Base-by-base conservation (phyloP, 2,888 invertebrate species). In the Coelinius sp. region DNA sequence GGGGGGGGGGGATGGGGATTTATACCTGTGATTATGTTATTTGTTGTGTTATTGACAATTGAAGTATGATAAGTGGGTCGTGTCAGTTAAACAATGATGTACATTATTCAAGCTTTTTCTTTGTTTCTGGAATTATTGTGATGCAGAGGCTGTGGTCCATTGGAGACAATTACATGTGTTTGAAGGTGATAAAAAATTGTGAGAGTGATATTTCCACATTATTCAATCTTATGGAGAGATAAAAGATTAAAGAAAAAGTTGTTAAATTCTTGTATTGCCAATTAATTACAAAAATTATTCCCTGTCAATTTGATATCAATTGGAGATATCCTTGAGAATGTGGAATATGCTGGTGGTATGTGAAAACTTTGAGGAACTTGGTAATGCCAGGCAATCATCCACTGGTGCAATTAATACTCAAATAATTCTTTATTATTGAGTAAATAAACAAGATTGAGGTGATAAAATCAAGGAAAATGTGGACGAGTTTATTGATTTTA, bases 81-180 rank as follows among this genome's bases (percentile, higher is more conserved):
- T 65, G 44, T 4, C 14, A 46, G 56, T 46, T 56, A 17, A 12
- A 35, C 17, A 27, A 25, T 24, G 65, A 67, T 24, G 17, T 71
- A 22, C 35, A 41, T n/a, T 24, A 10, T 25, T 14, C 20, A 17
- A 14, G 6, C 46, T 24, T 27, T 25, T 31, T 31, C 14, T 35
- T 59, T 63, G 35, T 38, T 62, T 67, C 38, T 35, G 3, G 22
- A 44, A 24, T 59, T 22, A 17, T 25, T 62, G 25, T 77, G 75
- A 79, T 74, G 77, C 73, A 70, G 77, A 49, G 62, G 62, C 65
- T 73, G 62, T 74, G 74, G 77, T 81, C 83, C 27, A 25, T 56
- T 8, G 6, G 5, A 27, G 25, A 56, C 25, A 24, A 56, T 25
- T n/a, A n/a, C n/a, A n/a, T n/a, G n/a, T n/a, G n/a, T n/a, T n/a